phyloP scores from a whole-genome alignment of 2,797 vertebrate genomes.

The Delichon dasypus region DNA sequence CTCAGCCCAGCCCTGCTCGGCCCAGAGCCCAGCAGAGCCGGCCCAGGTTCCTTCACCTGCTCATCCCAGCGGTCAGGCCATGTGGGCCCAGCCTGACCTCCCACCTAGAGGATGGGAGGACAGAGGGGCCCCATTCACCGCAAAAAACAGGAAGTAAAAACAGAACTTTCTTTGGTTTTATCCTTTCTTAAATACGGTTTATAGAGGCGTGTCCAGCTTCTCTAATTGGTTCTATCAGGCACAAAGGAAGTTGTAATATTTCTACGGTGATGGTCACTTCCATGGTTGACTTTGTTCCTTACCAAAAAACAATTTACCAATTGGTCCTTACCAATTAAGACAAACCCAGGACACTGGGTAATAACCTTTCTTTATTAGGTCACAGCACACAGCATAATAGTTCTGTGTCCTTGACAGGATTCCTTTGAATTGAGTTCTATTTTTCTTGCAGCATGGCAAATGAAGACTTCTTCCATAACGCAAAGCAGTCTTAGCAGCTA shows the following conservation, averaged over 20 bases:
- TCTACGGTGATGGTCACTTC: rapidly evolving
- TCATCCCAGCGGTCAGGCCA: background rate
- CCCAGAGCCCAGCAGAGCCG: no score
- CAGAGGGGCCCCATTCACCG: rapidly evolving
- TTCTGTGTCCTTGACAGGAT: background rate
- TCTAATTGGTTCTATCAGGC: background rate
- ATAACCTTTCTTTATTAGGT: background rate
- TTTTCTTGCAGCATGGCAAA: background rate
- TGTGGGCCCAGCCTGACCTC: rapidly evolving
- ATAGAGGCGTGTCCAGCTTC: background rate
- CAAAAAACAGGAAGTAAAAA: background rate
- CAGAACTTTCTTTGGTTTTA: background rate
- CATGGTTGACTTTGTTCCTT: background rate
- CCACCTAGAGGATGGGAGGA: background rate
- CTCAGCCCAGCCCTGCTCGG: no score
- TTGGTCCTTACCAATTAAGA: no score
- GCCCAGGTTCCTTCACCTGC: background rate
- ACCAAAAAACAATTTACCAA: no score
- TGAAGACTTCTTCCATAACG: background rate
- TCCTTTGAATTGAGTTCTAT: background rate
- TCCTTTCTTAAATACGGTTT: background rate
- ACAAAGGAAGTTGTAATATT: background rate
- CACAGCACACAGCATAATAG: background rate
- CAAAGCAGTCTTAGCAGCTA: background rate
- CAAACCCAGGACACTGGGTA: background rate